Base-by-base conservation (phyloP, 2,113 vertebrate species). In the Cryptoleucopteryx plumbea region DNA sequence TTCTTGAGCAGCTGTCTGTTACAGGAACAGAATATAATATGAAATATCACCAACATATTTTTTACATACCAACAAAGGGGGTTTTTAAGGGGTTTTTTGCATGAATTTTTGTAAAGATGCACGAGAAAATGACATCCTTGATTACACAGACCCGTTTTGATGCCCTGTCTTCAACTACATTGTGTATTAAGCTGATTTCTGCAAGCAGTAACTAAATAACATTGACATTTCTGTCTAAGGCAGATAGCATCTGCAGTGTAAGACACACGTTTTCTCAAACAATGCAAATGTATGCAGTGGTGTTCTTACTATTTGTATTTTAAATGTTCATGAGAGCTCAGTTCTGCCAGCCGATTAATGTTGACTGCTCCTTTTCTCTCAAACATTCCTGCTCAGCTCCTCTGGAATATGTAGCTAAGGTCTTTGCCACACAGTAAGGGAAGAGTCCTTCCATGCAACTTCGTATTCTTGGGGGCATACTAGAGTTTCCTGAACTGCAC, bases 81-180 rank as follows among this genome's bases (percentile, higher is more conserved):
- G 3, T 1, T 34, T 32, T 58, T 50, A 50, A 11, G 6, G 42
- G 13, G 0, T 1, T 8, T 8, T 74, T 58, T 50, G 2, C 12
- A 53, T 15, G 2, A 43, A 9, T 50, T 83, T 83, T 59, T 72
- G 65, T 42, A 55, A 63, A 86, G 34, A 8, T 16, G 18, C 11
- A 72, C 50, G 27, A 52, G 12, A 89, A 91, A 77, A 70, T 18
- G 0, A 23, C 15, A 31, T 73, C 45, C 23, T 70, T 85, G 34
- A 52, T 73, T 56, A n/a, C 40, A 77, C 34, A 86, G 58, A 70
- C 6, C 32, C n/a, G 29, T 84, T 67, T 50, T 89, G 68, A 61
- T 9, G 17, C 34, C 32, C 26, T 42, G 26, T 55, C 59, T 70
- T 84, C 73, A 61, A 15, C 45, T 63, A 16, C 15, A n/a, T 36